A percentile compares a stretch with the other conserved stretches of the same genome.
phyloP scores from a whole-genome alignment of 2,888 invertebrate species.

The Strigamia crassipes region DNA sequence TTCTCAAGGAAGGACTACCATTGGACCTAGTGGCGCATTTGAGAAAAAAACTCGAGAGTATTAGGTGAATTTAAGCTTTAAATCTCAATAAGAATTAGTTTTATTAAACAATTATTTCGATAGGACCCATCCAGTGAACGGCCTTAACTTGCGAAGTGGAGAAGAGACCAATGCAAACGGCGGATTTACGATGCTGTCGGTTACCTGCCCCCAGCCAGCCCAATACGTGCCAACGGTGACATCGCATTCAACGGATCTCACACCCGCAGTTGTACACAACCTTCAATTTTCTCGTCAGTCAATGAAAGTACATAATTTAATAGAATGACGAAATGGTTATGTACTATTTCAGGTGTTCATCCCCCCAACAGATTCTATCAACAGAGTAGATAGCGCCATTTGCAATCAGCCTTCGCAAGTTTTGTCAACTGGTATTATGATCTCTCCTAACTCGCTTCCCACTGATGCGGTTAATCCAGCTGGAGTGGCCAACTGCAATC shows the following conservation, averaged over 20 bases:
- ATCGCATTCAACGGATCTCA: slow-evolving; percentile 23
- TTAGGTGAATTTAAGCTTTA: background rate
- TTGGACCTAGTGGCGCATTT: background rate
- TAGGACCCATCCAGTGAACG: slow-evolving; percentile 27
- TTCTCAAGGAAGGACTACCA: slow-evolving; percentile 1
- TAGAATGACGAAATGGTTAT: slow-evolving; percentile 38
- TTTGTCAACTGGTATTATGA: background rate
- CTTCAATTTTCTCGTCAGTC: slow-evolving; percentile 42
- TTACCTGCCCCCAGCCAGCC: background rate
- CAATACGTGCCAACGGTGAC: slow-evolving; percentile 18
- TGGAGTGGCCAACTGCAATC: slow-evolving; percentile 13
- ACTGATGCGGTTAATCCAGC: background rate
- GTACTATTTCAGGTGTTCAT: slow-evolving; percentile 35
- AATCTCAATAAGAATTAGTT: background rate
- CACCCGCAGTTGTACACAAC: slow-evolving; percentile 42
- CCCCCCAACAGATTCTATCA: slow-evolving; percentile 18
- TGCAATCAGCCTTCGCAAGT: slow-evolving; percentile 3
- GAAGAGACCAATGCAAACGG: slow-evolving; percentile 19
- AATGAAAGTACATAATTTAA: slow-evolving; percentile 40
- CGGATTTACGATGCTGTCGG: slow-evolving; percentile 22
- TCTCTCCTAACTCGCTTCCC: background rate
- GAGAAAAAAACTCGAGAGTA: slow-evolving; percentile 9
- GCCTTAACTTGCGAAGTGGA: slow-evolving; percentile 15
- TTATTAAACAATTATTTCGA: background rate
- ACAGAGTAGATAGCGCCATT: background rate